Evolutionary conservation across 2,797 vertebrate species (phyloP), one percentile per base, ranked within the genome.

Genomic region (Tenualosa ilisha): DNA sequence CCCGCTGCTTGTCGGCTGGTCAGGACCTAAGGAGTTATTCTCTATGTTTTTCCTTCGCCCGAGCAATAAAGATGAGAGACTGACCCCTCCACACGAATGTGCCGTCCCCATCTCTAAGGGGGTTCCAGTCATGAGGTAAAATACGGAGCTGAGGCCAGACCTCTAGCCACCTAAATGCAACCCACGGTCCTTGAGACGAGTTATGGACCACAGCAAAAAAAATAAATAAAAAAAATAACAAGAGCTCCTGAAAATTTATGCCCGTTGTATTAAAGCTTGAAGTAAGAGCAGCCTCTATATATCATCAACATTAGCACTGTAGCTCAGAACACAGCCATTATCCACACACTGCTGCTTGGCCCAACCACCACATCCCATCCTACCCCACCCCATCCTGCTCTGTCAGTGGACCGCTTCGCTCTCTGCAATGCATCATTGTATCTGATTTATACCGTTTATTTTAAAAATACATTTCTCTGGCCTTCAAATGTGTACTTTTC

Each of bases 1-100:
- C 87, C 86, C 89, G 92, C 90, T 3, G 17, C 54, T 56, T 20
- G 54, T 20, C 17, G 20, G 54, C 3, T 17, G 54, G 17, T 56
- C 15, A 17, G 86, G 87, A 89, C 86, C 84, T 86, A 85, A 91
- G 61, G 90, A 87, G 94, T 92, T 94, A 89, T 92, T 92, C 88
- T 79, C 83, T 22, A 79, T 93, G 92, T 94, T 92, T n/a, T 92
- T 93, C 72, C 86, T 90, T 93, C 90, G 90, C 89, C 83, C 87
- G 68, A 86, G 89, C 90, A 91, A 92, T 92, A 93, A 93, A 91
- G 89, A 85, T 87, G 86, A 90, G 88, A 91, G 90, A 82, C 83
- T 85, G 86, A 93, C 85, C 91, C 91, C 91, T 85, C 88, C 86
- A 85, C 86, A 84, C 82, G 84, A 87, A 85, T 86, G 43, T 84